phyloP scores from a whole-genome alignment of 2,888 invertebrate species.

The Parnassius apollo region DNA sequence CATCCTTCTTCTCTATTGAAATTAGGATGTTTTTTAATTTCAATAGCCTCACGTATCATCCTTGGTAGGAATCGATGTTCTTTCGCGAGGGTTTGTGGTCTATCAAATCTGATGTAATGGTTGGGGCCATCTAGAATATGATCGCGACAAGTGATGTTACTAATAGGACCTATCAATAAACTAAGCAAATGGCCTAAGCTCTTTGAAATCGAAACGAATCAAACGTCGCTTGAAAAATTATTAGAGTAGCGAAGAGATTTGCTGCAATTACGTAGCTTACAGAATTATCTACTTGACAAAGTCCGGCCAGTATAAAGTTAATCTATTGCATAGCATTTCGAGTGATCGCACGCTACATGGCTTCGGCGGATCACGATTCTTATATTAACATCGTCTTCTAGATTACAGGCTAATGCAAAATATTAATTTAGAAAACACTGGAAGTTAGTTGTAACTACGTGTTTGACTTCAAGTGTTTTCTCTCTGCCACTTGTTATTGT shows the following conservation, averaged over 20 bases:
- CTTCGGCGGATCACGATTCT: slow-evolving; percentile 47
- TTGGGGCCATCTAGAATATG: too few species aligned
- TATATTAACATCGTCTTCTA: slow-evolving; percentile 42
- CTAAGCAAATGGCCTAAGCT: too few species aligned
- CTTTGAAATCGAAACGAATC: too few species aligned
- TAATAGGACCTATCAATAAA: too few species aligned
- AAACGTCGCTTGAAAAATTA: background rate
- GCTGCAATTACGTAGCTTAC: slow-evolving; percentile 10
- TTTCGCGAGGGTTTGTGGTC: too few species aligned
- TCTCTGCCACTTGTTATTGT: too few species aligned
- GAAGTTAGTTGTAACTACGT: slow-evolving; percentile 9
- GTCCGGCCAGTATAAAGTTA: slow-evolving; percentile 17
- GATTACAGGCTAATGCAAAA: slow-evolving; percentile 55
- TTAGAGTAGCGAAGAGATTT: slow-evolving; percentile 4
- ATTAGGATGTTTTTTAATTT: too few species aligned
- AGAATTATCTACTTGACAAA: slow-evolving; percentile 23
- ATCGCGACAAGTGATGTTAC: too few species aligned
- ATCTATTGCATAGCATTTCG: slow-evolving; percentile 17
- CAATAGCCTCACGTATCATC: too few species aligned
- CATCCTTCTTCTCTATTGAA: too few species aligned
- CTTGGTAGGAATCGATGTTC: too few species aligned
- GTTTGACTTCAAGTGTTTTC: slow-evolving; percentile 1
- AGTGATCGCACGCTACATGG: slow-evolving; percentile 28
- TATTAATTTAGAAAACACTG: slow-evolving; percentile 48
- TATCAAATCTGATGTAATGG: too few species aligned